phyloP scores from a whole-genome alignment of 2,888 invertebrate genomes.

The Flexamia atlantica region DNA sequence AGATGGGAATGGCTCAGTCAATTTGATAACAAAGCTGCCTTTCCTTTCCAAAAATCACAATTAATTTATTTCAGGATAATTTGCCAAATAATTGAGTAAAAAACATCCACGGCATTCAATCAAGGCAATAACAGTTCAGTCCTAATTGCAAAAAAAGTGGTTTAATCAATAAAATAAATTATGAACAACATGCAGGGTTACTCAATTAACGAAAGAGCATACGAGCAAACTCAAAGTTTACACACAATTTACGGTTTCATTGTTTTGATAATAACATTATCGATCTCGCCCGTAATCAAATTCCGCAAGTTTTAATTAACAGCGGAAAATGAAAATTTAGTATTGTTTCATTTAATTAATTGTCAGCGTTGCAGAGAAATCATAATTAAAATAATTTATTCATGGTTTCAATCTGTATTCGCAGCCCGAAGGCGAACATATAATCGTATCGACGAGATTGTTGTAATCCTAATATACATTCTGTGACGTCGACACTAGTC shows the following conservation, averaged over 20 bases:
- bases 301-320: slow-evolving; percentile 27
- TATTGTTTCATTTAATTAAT: slow-evolving; percentile 25
- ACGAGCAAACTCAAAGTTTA: background rate
- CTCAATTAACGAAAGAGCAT: background rate
- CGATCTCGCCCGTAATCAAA: slow-evolving; percentile 20
- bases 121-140: no score
- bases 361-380: background rate
- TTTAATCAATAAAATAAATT: no score
- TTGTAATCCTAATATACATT: background rate
- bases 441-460: slow-evolving; percentile 3
- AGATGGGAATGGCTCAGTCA: no score
- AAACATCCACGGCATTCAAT: no score
- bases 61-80: no score
- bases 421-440: slow-evolving; percentile 33
- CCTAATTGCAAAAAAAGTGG: no score
- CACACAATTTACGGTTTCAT: slow-evolving; percentile 7
- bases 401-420: slow-evolving; percentile 48
- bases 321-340: slow-evolving; percentile 36
- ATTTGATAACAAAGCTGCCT: no score
- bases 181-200: background rate
- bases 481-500: background rate
- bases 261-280: slow-evolving; percentile 17
- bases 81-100: no score
- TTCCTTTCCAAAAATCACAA: no score
- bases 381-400: slow-evolving; percentile 54